phyloP scores from a whole-genome alignment of 2,113 vertebrate genomes.

The Xiphophorus maculatus region DNA sequence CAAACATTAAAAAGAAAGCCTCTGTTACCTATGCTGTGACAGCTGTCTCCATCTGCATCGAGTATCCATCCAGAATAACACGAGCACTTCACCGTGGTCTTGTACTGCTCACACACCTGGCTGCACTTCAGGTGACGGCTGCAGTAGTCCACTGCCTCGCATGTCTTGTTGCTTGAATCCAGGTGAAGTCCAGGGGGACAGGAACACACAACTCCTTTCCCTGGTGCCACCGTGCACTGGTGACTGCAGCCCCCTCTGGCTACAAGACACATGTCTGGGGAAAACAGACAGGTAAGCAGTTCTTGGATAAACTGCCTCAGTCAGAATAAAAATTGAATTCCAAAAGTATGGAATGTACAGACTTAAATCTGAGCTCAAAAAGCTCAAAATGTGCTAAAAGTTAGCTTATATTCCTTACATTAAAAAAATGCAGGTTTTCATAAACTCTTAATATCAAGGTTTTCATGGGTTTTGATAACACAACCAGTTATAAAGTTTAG shows the following conservation, averaged over 20 bases:
- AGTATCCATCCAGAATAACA: constrained; percentile 95
- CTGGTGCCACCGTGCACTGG: constrained; percentile 92
- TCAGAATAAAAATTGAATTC: not conserved
- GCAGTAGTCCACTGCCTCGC: constrained; percentile 93
- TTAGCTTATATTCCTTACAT: not conserved
- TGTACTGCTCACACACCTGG: constrained; percentile 95
- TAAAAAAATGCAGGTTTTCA: not conserved
- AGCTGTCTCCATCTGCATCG: constrained; percentile 89
- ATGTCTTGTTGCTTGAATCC: constrained; percentile 89
- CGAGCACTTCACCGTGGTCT: constrained; percentile 94
- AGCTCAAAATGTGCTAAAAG: not conserved
- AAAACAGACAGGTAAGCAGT: constrained; percentile 15
- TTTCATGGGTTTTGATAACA: not conserved
- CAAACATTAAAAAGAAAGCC: constrained; percentile 12
- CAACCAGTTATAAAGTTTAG: not conserved
- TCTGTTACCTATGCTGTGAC: constrained; percentile 87
- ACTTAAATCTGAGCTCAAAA: not conserved
- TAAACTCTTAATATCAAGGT: not conserved
- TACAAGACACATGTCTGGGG: constrained; percentile 89
- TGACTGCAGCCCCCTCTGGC: constrained; percentile 97
- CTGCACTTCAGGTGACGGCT: constrained; percentile 91
- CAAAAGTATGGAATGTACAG: not conserved
- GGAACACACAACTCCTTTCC: constrained; percentile 90
- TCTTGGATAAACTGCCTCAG: not conserved
- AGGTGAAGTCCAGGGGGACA: constrained; percentile 90